Base-by-base conservation (phyloP, 2,797 vertebrate species). In the Percopsis omiscomaycus region DNA sequence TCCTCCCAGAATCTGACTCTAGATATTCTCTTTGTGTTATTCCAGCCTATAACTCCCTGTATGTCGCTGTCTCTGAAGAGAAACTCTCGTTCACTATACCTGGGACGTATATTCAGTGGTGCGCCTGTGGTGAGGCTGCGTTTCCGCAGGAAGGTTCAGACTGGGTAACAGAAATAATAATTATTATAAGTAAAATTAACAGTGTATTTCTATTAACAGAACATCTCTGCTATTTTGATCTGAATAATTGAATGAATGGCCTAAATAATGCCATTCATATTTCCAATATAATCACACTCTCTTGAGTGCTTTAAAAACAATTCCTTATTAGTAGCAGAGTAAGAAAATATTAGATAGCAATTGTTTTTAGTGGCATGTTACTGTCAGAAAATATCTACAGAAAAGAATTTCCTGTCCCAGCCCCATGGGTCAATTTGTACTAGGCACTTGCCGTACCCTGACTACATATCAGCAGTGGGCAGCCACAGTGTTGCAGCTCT, bases 51-150 rank as follows among this genome's bases (percentile, higher is more conserved):
- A 69, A 79, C 95, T 73, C 91, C 95, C 0, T 95, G 94, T 32
- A 87, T 94, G 77, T 86, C 92, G 14, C 93, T 92, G 58, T 84
- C 90, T 52, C 70, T 91, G 84, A 95, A 91, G 86, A 96, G 93
- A 87, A 98, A 97, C 60, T 44, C 94, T 27, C 95, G 91, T 42
- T 95, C 96, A 4, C 89, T 98, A 57, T 96, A 98, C 83, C 90
- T 99, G 77, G 97, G 97, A 49, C 95, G 96, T 61, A 95, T 98
- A 94, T 98, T 98, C 89, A 98, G 95, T 0, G 94, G 93, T 0
- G 92, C 93, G 27, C 96, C 96, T 0, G 94, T 98, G 58, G 94
- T 98, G 75, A 89, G 93, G 66, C 92, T 98, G 15, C 94, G 94
- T 67, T 98, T 98, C 85, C 95, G 95, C 54, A 91, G 97, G 77